A percentile compares a stretch with the other conserved stretches of the same genome.
Conservation (phyloP, 2,888 invertebrate species). For the Tenthredo scrophulariae region DNA sequence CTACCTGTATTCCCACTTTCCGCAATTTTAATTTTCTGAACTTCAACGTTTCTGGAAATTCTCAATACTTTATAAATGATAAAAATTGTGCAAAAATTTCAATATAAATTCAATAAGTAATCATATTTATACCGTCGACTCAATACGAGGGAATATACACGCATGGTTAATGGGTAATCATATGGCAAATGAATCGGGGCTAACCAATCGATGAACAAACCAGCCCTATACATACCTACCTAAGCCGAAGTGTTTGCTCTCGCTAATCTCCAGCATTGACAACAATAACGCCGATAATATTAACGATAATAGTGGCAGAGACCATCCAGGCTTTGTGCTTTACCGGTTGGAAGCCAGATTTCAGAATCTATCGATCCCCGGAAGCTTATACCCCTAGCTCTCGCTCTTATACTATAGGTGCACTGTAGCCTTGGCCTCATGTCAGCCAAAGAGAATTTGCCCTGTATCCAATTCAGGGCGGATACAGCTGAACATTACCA, state of each 20-base stretch:
- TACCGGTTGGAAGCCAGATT: constrained; percentile 36
- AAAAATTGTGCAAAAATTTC: too few species aligned
- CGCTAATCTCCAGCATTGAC: constrained; percentile 24
- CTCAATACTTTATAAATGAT: too few species aligned
- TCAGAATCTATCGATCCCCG: constrained; percentile 39
- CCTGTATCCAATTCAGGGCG: neutral
- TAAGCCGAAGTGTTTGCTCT: constrained; percentile 19
- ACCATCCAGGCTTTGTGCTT: constrained; percentile 24
- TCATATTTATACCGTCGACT: too few species aligned
- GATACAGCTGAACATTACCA: neutral
- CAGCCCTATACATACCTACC: neutral
- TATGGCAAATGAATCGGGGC: neutral
- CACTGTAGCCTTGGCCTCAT: neutral
- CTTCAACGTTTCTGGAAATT: too few species aligned
- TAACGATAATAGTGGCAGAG: constrained; percentile 7
- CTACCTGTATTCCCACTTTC: too few species aligned
- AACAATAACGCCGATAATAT: constrained; percentile 45
- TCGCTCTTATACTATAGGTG: neutral
- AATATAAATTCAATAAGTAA: too few species aligned
- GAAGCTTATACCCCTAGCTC: constrained; percentile 20
- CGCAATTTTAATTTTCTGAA: too few species aligned
- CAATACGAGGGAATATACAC: too few species aligned
- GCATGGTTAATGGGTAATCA: neutral
- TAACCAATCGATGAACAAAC: constrained; percentile 22
- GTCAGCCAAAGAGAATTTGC: neutral